These are phyloP conservation scores for Thereva unica DNA, from an alignment of 2,888 invertebrate species.

Conservation along the genomic window DNA sequence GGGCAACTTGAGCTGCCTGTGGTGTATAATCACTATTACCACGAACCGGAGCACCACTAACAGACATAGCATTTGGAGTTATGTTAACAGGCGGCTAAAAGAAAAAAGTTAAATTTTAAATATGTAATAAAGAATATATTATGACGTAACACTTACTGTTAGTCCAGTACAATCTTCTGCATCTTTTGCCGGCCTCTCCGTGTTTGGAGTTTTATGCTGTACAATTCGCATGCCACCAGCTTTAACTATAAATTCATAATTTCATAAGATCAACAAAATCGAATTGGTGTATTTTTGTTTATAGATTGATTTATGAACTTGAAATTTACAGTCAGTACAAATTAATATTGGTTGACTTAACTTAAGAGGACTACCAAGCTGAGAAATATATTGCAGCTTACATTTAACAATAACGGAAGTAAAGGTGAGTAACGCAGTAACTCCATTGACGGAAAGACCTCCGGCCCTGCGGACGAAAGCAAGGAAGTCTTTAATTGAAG, in stretches of 20 bases:
- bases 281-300: too few relatives aligned
- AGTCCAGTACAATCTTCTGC: constrained; percentile 75
- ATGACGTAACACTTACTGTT: constrained; percentile 62
- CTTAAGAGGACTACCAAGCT: too few relatives aligned
- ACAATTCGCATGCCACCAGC: constrained; percentile 92
- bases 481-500: too few relatives aligned
- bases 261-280: too few relatives aligned
- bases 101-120: constrained; percentile 12
- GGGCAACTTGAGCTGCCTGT: constrained; percentile 84
- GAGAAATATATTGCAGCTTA: too few relatives aligned
- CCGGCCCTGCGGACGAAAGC: too few relatives aligned
- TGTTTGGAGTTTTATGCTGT: constrained; percentile 76
- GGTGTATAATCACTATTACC: constrained; percentile 88
- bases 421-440: too few relatives aligned
- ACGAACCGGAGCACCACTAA: constrained; percentile 79
- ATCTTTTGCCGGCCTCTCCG: constrained; percentile 68
- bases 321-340: too few relatives aligned
- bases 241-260: constrained; percentile 66
- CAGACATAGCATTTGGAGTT: constrained; percentile 73
- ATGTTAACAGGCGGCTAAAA: constrained; percentile 61
- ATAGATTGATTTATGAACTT: too few relatives aligned
- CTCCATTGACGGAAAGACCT: too few relatives aligned
- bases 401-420: too few relatives aligned
- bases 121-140: constrained; percentile 42
- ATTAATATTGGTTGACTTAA: too few relatives aligned